Percentiles rank a stretch among this genome's conserved stretches.
Evolutionary conservation across 2,797 vertebrate genomes (phyloP).

Genomic region (Selene dorsalis): DNA sequence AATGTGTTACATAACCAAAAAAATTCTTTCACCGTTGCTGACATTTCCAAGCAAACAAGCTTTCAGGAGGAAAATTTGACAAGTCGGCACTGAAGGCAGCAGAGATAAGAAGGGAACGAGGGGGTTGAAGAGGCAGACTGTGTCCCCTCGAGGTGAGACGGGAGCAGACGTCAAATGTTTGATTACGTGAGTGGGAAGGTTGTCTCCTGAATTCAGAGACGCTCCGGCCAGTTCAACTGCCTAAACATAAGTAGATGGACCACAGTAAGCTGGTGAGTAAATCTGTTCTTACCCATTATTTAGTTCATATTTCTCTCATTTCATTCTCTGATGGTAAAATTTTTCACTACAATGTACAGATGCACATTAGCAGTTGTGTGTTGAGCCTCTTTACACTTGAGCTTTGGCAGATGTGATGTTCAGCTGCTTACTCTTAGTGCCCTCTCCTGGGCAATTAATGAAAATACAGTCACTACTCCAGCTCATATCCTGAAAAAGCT

Average conservation of each 20-base stretch:
- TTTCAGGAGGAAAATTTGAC: conserved; percentile 69
- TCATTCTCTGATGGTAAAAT: background rate
- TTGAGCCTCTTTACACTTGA: background rate
- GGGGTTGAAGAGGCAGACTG: conserved; percentile 57
- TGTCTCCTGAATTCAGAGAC: conserved; percentile 49
- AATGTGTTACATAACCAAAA: conserved; percentile 70
- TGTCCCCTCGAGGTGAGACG: conserved; percentile 68
- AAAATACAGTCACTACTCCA: conserved; percentile 19
- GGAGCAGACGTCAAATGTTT: conserved; percentile 62
- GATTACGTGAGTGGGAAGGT: conserved; percentile 50
- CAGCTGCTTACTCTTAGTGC: conserved; percentile 54
- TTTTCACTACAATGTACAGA: background rate
- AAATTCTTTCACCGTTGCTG: conserved; percentile 62
- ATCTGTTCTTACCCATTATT: conserved; percentile 3
- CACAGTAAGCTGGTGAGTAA: background rate
- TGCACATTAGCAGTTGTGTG: background rate
- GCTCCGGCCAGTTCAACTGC: conserved; percentile 20
- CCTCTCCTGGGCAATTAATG: conserved; percentile 64
- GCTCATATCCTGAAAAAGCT: background rate
- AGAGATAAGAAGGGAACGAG: conserved; percentile 67
- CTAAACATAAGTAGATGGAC: background rate
- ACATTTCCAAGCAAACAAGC: conserved; percentile 77
- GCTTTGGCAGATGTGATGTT: conserved; percentile 11
- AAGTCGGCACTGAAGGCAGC: conserved; percentile 58
- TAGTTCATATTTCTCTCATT: background rate